phyloP scores from a whole-genome alignment of 2,888 invertebrate species.

The Cosmia trapezina region DNA sequence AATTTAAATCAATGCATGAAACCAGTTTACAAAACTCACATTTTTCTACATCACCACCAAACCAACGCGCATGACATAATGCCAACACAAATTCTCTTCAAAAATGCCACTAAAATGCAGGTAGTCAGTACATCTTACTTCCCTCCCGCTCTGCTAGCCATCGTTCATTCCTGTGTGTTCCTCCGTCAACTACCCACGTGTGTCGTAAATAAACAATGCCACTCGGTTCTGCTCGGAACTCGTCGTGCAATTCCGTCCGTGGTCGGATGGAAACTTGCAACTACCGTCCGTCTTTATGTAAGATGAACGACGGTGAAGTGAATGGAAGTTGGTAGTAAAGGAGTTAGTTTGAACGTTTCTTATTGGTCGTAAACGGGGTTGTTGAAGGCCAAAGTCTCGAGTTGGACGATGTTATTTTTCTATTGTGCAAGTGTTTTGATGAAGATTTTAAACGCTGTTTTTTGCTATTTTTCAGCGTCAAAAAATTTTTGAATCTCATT shows the following conservation, averaged over 20 bases:
- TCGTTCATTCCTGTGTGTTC: constrained; percentile 28
- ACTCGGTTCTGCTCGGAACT: constrained; percentile 24
- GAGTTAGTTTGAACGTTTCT: constrained; percentile 41
- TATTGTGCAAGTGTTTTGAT: constrained; percentile 7
- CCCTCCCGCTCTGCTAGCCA: constrained; percentile 10
- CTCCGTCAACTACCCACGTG: constrained; percentile 32
- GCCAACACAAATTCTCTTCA: not conserved
- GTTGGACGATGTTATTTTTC: constrained; percentile 21
- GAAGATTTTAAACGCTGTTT: not conserved
- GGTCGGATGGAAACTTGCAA: constrained; percentile 50
- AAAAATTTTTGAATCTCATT: not conserved
- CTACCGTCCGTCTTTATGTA: constrained; percentile 49
- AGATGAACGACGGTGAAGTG: constrained; percentile 41
- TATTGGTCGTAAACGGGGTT: constrained; percentile 38
- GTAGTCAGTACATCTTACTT: constrained; percentile 4
- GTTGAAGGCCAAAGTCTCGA: constrained; percentile 2
- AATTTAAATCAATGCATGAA: not conserved
- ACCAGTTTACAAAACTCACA: not conserved
- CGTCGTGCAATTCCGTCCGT: constrained; percentile 35
- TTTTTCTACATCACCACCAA: not conserved
- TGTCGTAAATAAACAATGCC: constrained; percentile 56
- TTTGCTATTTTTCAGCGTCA: not conserved
- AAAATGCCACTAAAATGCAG: constrained; percentile 13
- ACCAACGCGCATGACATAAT: not conserved
- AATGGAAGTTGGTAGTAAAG: constrained; percentile 31